Evolutionary conservation across 2,888 invertebrate species (phyloP), one percentile per base, ranked within the genome.

Genomic region (Pardosa pseudoannulata): DNA sequence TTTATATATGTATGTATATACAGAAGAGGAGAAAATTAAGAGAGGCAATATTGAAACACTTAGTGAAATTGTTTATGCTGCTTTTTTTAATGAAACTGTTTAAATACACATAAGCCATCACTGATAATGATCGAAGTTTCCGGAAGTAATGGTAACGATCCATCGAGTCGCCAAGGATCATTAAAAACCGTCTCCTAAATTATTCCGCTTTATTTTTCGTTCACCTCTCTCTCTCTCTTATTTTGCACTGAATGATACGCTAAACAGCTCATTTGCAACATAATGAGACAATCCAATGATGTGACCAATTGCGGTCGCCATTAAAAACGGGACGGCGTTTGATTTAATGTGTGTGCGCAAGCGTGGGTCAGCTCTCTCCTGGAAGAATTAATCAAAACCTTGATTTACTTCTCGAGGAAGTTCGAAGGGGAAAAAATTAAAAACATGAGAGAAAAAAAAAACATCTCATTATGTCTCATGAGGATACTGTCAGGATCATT

Each of bases 231-330:
- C 7, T 16, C 27, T 50, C 11, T 27, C 11, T 36, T 29, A 36
- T n/a, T 16, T 64, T 41, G 65, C 7, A 36, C 31, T 39, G 19
- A 36, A 67, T 56, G 27, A 23, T 56, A 67, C 67, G 31, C 56
- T 39, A 56, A 73, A 19, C 19, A 56, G 19, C 56, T 36, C 67
- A 80, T 80, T 80, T 74, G 73, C 73, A 74, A 80, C 36, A 74
- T 80, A 80, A 80, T 80, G 74, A 74, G 68, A 74, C 67, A 39
- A 68, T 74, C 36, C 71, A 56, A 29, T 28, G 39, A 74, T 56
- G 56, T 79, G 72, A 31, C 79, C 79, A 64, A 79, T 79, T 29
- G 72, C 27, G 28, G 36, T 68, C 19, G 19, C 71, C 39, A 41
- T 64, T 79, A 19, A 72, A 68, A 65, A 19, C 16, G 29, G 6